Evolutionary conservation across 2,113 vertebrate genomes (phyloP).

Genomic region (Nicator chloris): DNA sequence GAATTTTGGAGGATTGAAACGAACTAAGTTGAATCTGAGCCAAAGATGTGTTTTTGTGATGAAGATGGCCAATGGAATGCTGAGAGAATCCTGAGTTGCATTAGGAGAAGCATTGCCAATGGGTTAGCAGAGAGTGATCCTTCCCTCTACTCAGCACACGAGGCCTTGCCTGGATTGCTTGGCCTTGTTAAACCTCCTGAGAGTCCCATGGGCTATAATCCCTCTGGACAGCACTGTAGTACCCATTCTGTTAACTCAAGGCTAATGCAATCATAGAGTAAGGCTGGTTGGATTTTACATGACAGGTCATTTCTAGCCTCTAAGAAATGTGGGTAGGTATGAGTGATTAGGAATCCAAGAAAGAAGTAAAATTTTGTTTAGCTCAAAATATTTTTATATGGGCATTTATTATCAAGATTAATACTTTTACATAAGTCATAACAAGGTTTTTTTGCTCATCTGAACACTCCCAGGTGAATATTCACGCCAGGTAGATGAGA

Average conservation of each 20-base stretch:
- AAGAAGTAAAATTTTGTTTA: neutral
- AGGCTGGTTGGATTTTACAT: neutral
- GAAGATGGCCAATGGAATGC: neutral
- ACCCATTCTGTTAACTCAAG: neutral
- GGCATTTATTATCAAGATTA: neutral
- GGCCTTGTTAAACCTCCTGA: neutral
- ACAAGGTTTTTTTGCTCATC: neutral
- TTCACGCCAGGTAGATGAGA: conserved; percentile 34
- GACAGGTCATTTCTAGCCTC: neutral
- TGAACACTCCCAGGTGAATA: conserved; percentile 16
- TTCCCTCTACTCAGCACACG: neutral
- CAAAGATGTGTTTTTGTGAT: neutral
- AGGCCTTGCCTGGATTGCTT: neutral
- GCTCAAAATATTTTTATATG: neutral
- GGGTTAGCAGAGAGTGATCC: rapidly evolving
- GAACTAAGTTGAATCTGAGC: neutral
- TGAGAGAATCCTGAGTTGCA: neutral
- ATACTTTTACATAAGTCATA: rapidly evolving
- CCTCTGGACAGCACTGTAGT: neutral
- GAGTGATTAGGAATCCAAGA: neutral
- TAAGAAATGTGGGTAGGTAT: neutral
- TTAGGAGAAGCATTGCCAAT: neutral
- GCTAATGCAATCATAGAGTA: neutral
- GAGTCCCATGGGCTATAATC: neutral
- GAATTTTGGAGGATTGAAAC: neutral